A percentile compares a stretch with the other conserved stretches of the same genome.
Conservation (phyloP, 2,797 vertebrate species). For the Sciurus vulgaris region DNA sequence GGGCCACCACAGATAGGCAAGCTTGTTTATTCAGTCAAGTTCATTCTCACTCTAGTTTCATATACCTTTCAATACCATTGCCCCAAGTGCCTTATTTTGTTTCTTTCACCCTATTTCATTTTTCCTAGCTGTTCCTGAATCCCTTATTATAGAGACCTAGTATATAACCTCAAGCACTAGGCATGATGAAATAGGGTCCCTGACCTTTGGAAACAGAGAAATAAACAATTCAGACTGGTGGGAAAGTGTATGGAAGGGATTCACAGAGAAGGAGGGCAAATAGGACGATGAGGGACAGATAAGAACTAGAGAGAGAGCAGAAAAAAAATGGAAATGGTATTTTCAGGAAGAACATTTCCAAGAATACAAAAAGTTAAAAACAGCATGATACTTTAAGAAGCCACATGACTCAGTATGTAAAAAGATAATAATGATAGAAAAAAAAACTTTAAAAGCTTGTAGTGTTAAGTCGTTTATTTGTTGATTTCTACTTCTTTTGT, state of each 20-base stretch:
- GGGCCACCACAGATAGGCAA: not conserved
- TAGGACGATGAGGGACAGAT: not conserved
- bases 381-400: not conserved
- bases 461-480: too few species aligned
- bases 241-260: not conserved
- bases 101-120: not conserved
- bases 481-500: too few species aligned
- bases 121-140: not conserved
- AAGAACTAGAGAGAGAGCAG: not conserved
- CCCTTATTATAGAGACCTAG: not conserved
- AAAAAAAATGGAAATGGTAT: not conserved
- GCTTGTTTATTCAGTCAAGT: not conserved
- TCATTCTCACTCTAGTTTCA: not conserved
- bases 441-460: not conserved
- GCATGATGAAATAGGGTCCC: not conserved
- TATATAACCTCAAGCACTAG: not conserved
- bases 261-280: not conserved
- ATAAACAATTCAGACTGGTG: not conserved
- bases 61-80: not conserved
- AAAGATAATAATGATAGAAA: not conserved
- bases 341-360: slow-evolving; percentile 23
- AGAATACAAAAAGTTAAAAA: slow-evolving; percentile 9
- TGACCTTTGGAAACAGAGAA: not conserved
- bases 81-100: not conserved
- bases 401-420: not conserved